Percentiles rank a stretch among this genome's conserved stretches.
phyloP scores from a whole-genome alignment of 1,140 invertebrate species.

The Solenopsis fugax region DNA sequence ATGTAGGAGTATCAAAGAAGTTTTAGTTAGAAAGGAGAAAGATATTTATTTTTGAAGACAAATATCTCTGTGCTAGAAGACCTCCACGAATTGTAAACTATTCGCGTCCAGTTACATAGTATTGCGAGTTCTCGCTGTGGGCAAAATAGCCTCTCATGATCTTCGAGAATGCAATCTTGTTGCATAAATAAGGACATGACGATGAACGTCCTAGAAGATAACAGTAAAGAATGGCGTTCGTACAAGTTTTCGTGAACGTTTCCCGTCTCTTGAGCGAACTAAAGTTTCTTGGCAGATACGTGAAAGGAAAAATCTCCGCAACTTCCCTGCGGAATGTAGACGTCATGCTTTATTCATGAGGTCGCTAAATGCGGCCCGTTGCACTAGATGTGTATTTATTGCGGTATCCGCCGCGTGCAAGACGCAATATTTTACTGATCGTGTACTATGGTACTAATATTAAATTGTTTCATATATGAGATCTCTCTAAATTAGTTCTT shows the following conservation, averaged over 20 bases:
- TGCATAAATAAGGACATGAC: slow-evolving; percentile 61
- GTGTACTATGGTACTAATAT: slow-evolving; percentile 36
- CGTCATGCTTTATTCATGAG: slow-evolving; percentile 75
- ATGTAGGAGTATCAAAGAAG: not conserved
- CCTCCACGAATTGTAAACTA: not conserved
- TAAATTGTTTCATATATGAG: not conserved
- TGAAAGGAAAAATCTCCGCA: slow-evolving; percentile 52
- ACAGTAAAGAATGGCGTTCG: slow-evolving; percentile 50
- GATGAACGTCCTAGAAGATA: slow-evolving; percentile 58
- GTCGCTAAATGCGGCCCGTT: slow-evolving; percentile 71
- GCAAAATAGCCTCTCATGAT: slow-evolving; percentile 45
- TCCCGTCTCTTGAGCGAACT: slow-evolving; percentile 45
- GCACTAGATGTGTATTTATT: slow-evolving; percentile 69
- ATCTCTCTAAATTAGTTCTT: not conserved
- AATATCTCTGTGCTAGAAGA: not conserved
- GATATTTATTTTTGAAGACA: slow-evolving; percentile 1
- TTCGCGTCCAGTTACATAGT: slow-evolving; percentile 9
- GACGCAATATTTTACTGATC: slow-evolving; percentile 57
- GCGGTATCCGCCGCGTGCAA: slow-evolving; percentile 34
- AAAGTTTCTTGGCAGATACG: slow-evolving; percentile 52
- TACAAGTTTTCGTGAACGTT: slow-evolving; percentile 52
- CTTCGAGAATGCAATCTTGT: slow-evolving; percentile 41
- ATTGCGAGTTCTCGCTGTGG: slow-evolving; percentile 20
- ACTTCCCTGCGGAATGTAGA: slow-evolving; percentile 61
- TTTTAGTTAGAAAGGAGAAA: not conserved